Base-by-base conservation (phyloP, 2,888 invertebrate species). In the Zonitis immaculata region DNA sequence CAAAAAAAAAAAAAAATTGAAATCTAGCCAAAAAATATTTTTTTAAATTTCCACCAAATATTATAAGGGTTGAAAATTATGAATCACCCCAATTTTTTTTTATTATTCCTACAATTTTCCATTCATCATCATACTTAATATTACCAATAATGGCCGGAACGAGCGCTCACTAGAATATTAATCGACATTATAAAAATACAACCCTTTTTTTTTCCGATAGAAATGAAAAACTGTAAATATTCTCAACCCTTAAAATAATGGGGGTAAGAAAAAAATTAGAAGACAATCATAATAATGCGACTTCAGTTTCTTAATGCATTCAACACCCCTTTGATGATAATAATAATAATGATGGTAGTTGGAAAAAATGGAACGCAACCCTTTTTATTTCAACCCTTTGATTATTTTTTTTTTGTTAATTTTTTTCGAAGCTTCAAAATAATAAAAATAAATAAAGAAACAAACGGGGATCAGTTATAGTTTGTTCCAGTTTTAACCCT, bases 71-170 rank as follows among this genome's bases (percentile, higher is more conserved):
- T n/a, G n/a, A n/a, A n/a, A n/a, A n/a, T n/a, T n/a, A n/a, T n/a
- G 44, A 54, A 54, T 42, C 50, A 54, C 49, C 9, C n/a, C 35
- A 27, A 56, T 65, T 66, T 67, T 67, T 67, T 67, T 66, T n/a
- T n/a, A n/a, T n/a, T n/a, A n/a, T n/a, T n/a, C n/a, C 62, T 61
- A 60, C 42, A 53, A 57, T 62, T 68, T 69, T 69, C 66, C 66
- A 69, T 68, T 66, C 62, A 67, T 68, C 67, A 63, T 67, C n/a
- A n/a, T n/a, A n/a, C n/a, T n/a, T n/a, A n/a, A 62, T 62, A 67
- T 66, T 32, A 32, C 56, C 66, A 63, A 65, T 67, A 68, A 67
- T 62, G 62, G 64, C 60, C 49, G 54, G 53, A 52, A 52, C n/a
- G n/a, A n/a, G n/a, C 32, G 58, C 57, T 45, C 53, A 53, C 42